These are phyloP conservation scores for Schmidtea mediterranea DNA, from an alignment of 1,140 invertebrate species.

Conservation along the genomic window DNA sequence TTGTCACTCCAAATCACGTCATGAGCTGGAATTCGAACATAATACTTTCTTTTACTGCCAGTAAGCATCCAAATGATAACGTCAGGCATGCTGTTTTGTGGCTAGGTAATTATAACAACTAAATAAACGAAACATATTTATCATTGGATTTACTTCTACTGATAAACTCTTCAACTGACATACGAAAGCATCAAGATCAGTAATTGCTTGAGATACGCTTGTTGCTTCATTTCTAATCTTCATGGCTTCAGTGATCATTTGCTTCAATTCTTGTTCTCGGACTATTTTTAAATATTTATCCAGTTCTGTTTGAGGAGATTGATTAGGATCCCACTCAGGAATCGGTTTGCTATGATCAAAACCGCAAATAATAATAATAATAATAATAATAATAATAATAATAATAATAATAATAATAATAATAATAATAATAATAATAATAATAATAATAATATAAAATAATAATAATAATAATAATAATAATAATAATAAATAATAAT, in stretches of 20 bases:
- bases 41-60: conserved; percentile 49
- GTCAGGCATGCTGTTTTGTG: conserved; percentile 55
- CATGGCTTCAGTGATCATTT: not conserved
- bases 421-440: too few relatives aligned
- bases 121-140: too few relatives aligned
- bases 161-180: not conserved
- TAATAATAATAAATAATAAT: not conserved
- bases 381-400: too few relatives aligned
- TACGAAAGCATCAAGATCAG: not conserved
- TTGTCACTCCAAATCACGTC: conserved; percentile 50
- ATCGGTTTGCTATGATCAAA: not conserved
- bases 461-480: too few relatives aligned
- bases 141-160: not conserved
- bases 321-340: not conserved
- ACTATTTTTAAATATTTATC: not conserved
- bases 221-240: not conserved
- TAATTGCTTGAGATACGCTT: not conserved
- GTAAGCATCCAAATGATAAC: conserved; percentile 56
- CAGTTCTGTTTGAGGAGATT: not conserved
- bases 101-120: conserved; percentile 32
- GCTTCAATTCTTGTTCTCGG: not conserved
- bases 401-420: too few relatives aligned
- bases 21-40: conserved; percentile 44
- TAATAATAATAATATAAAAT: too few relatives aligned
- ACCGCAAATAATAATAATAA: too few relatives aligned